These are phyloP conservation scores for Lophura nycthemera DNA, from an alignment of 2,113 vertebrate genomes.

Conservation along the genomic window DNA sequence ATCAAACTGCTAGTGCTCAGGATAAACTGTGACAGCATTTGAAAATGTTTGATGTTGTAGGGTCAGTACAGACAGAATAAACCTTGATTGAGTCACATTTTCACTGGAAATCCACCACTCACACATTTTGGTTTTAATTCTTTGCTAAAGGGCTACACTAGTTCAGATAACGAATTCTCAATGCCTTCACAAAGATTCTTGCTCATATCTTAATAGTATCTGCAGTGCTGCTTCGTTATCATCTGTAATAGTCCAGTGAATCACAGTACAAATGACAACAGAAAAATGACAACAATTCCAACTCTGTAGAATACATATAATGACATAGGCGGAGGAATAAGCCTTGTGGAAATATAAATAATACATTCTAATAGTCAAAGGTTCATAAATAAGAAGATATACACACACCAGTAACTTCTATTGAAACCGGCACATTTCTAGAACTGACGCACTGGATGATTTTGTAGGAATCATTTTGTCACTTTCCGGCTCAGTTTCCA, in stretches of 20 bases:
- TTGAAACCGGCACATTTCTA: slow-evolving; percentile 10
- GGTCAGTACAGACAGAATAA: background rate
- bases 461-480: slow-evolving; percentile 31
- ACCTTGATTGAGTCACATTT: background rate
- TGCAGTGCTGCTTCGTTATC: background rate
- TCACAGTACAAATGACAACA: background rate
- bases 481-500: slow-evolving; percentile 2
- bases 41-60: background rate
- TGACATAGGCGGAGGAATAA: background rate
- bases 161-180: background rate
- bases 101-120: background rate
- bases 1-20: background rate
- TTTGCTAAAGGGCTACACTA: background rate
- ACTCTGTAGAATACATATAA: background rate
- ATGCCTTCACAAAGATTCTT: background rate
- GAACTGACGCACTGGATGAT: background rate
- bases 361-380: slow-evolving; percentile 40
- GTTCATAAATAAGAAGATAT: slow-evolving; percentile 26
- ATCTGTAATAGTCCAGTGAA: background rate
- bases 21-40: background rate
- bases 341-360: slow-evolving; percentile 38
- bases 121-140: background rate
- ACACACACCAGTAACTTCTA: background rate
- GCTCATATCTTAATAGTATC: background rate
- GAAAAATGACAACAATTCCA: slow-evolving; percentile 29